These are phyloP conservation scores for Podarcis raffonei DNA, from an alignment of 2,113 vertebrate genomes.

Conservation along the genomic window DNA sequence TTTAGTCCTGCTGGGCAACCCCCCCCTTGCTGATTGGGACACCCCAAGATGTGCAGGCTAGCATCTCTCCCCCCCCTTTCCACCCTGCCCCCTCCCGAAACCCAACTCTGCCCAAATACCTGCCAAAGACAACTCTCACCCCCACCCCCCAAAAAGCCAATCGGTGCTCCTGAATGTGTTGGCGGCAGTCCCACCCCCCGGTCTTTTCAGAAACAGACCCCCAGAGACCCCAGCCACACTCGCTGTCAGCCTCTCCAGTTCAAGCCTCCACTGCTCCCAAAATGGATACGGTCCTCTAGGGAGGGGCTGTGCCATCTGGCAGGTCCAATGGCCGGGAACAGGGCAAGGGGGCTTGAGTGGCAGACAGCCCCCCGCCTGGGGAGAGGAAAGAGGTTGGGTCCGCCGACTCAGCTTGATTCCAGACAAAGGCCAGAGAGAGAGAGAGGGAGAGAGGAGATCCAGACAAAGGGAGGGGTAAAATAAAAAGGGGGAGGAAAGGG, in stretches of 20 bases:
- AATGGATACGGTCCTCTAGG: background rate
- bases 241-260: background rate
- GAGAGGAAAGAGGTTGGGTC: background rate
- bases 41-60: no score
- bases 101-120: background rate
- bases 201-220: background rate
- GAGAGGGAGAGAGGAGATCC: background rate
- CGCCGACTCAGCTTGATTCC: background rate
- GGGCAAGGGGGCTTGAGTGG: background rate
- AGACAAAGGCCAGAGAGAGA: constrained; percentile 18
- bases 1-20: background rate
- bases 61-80: background rate
- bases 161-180: background rate
- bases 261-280: background rate
- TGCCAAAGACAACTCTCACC: background rate
- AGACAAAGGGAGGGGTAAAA: background rate
- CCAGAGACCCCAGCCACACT: background rate
- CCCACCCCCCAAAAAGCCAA: background rate
- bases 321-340: background rate
- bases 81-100: background rate
- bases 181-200: background rate
- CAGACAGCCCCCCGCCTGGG: background rate
- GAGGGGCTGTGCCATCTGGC: background rate
- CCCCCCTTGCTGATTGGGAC: background rate
- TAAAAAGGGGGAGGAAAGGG: background rate